Base-by-base conservation (phyloP, 2,113 vertebrate species). In the Mirounga angustirostris region DNA sequence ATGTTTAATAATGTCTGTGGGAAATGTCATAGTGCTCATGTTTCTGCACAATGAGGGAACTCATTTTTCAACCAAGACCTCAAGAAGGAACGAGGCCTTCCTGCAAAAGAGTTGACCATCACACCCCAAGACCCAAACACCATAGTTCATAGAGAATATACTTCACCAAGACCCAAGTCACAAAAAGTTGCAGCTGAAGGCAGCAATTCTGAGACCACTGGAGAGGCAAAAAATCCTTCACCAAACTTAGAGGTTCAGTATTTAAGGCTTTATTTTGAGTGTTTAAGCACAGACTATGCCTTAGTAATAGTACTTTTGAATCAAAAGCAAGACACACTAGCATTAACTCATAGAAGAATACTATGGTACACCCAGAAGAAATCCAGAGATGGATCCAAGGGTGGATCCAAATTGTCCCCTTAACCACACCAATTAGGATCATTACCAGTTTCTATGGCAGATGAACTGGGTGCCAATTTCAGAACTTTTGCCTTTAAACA, bases 1-100 rank as follows among this genome's bases (percentile, higher is more conserved):
- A 81, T 94, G 26, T 61, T 85, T 74, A 94, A 82, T 94, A 91
- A 73, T 43, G 30, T 76, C 93, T 95, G 18, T 4, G 58, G 36
- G 30, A 89, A 94, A 91, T 74, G 40, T 19, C 86, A 61, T 9
- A 12, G 50, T 59, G 9, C 15, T 88, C 4, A 10, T 86, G 89
- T 59, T 84, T 93, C 86, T 14, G 0, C 30, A 94, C 58, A 61
- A 46, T 28, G 28, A 97, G n/a, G 33, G 18, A 30, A 85, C 13
- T 54, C 19, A 33, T 73, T 94, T 96, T 82, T 89, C 71, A 93
- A 46, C 7, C 15, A 86, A 56, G 7, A 85, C 43, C 79, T 93
- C 36, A 85, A 81, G 15, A 76, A 36, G 26, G 12, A 92, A 46
- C 36, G 18, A 93, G 91, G 52, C 58, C 50, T 79, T 81, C 67